phyloP scores from a whole-genome alignment of 2,797 vertebrate species.

The Melanotaenia maccullochi region DNA sequence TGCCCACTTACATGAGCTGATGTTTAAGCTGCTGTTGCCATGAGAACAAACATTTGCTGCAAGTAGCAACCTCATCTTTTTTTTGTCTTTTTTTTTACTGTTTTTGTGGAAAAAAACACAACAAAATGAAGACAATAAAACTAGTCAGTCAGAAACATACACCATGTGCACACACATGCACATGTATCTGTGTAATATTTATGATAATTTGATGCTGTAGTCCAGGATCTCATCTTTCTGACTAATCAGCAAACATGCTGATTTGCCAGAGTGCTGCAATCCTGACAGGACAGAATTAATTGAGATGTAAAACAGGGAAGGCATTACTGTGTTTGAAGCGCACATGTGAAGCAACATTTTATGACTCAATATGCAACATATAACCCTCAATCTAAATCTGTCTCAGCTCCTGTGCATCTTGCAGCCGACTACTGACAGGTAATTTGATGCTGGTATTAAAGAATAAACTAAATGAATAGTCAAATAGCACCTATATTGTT shows the following conservation, averaged over 20 bases:
- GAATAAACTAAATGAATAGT: constrained; percentile 7
- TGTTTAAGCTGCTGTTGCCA: constrained; percentile 62
- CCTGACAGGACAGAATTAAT: constrained; percentile 61
- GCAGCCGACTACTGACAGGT: not conserved
- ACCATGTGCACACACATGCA: constrained; percentile 4
- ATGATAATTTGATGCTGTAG: constrained; percentile 28
- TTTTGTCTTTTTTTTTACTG: not conserved
- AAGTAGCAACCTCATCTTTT: not conserved
- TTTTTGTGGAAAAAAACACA: not conserved
- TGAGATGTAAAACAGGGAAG: constrained; percentile 46
- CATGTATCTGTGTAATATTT: constrained; percentile 10
- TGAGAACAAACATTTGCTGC: constrained; percentile 54
- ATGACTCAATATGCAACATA: constrained; percentile 52
- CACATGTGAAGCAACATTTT: constrained; percentile 60
- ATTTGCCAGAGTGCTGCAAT: not conserved
- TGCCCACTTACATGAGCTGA: constrained; percentile 44
- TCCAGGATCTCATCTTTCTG: constrained; percentile 15
- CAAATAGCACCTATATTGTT: not conserved
- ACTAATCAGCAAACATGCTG: constrained; percentile 53
- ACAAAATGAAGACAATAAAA: no score
- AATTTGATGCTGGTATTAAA: not conserved
- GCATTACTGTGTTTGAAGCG: constrained; percentile 64
- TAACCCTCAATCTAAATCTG: constrained; percentile 36
- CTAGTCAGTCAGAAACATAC: constrained; percentile 10
- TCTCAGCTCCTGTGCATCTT: not conserved